Base-by-base conservation (phyloP, 2,113 vertebrate species). In the Falcunculus frontatus region DNA sequence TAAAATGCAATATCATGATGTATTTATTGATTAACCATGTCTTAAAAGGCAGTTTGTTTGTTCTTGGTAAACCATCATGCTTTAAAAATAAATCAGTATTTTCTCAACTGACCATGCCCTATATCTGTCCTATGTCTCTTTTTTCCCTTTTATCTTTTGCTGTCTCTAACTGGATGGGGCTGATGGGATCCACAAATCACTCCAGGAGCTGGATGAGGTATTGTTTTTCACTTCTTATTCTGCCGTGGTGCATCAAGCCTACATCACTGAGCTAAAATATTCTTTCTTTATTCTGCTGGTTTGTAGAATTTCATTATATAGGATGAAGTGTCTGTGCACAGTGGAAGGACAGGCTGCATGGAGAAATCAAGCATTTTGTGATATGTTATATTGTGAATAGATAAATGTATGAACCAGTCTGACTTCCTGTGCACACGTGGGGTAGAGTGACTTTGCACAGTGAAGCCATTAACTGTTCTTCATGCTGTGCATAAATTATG, bases 171-270 rank as follows among this genome's bases (percentile, higher is more conserved):
- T 98, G 99, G 98, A 98, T 97, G 98, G 98, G 98, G 97, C 98
- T 96, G 98, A 97, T 98, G 98, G 98, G 97, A 96, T 98, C 98
- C 96, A 97, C 98, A 98, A 98, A 97, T 98, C 97, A 97, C 97
- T 96, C 97, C 99, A 99, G 99, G 99, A 99, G 98, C 99, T 99
- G 98, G 99, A 99, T 97, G 99, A 99, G 99, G 99, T 99, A 99
- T 97, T 96, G 97, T 98, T 95, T 94, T 94, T 84, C 68, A 84
- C 79, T 33, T 95, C 94, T 98, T 90, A 41, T 83, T 93, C 84
- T 86, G 94, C 37, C 47, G 2, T 70, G 50, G 10, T 41, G 35
- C 73, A 86, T 94, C 70, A 68, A 79, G 46, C 16, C 4, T 42
- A 14, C 59, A 41, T 63, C 13, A 4, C 41, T 60, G 62, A 63